Conservation (phyloP, 2,888 invertebrate genomes). For the Lydus trimaculatus region DNA sequence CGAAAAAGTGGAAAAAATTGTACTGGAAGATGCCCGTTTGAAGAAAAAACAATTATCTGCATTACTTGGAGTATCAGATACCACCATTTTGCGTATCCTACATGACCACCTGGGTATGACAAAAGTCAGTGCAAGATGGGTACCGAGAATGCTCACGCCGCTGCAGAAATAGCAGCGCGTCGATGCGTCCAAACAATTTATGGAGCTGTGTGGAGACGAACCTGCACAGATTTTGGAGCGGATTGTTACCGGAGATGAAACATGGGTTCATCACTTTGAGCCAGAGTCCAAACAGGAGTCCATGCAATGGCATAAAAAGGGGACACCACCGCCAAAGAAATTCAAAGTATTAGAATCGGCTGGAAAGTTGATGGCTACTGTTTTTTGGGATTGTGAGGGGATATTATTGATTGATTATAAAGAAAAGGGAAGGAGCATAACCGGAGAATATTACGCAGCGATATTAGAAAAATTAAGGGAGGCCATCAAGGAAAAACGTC, state of each 20-base stretch:
- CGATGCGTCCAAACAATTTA: slow-evolving; percentile 9
- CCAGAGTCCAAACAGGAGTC: slow-evolving; percentile 38
- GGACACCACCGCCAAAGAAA: slow-evolving; percentile 52
- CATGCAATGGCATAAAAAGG: slow-evolving; percentile 34
- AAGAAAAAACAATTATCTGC: slow-evolving; percentile 11
- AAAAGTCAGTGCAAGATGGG: too few relatives aligned
- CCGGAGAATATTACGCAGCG: slow-evolving; percentile 26
- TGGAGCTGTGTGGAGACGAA: too few relatives aligned
- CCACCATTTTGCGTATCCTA: slow-evolving; percentile 10
- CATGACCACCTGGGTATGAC: slow-evolving; percentile 2
- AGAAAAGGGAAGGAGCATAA: too few relatives aligned
- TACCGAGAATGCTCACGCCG: too few relatives aligned
- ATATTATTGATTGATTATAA: slow-evolving; percentile 23
- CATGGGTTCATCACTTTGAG: slow-evolving; percentile 42
- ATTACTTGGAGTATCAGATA: slow-evolving; percentile 9
- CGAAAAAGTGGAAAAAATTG: slow-evolving; percentile 10
- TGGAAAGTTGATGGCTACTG: slow-evolving; percentile 40
- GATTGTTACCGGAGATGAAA: slow-evolving; percentile 36
- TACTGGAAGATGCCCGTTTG: slow-evolving; percentile 9
- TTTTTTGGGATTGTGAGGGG: slow-evolving; percentile 33
- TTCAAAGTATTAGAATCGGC: slow-evolving; percentile 45
- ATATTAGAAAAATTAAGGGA: slow-evolving; percentile 20
- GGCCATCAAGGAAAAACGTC: slow-evolving; percentile 22
- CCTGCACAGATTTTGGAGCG: slow-evolving; percentile 10
- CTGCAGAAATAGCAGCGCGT: slow-evolving; percentile 1